A percentile compares a stretch with the other conserved stretches of the same genome.
These are phyloP conservation scores for Zaprionus ghesquierei DNA, from an alignment of 1,140 invertebrate species.

Conservation along the genomic window DNA sequence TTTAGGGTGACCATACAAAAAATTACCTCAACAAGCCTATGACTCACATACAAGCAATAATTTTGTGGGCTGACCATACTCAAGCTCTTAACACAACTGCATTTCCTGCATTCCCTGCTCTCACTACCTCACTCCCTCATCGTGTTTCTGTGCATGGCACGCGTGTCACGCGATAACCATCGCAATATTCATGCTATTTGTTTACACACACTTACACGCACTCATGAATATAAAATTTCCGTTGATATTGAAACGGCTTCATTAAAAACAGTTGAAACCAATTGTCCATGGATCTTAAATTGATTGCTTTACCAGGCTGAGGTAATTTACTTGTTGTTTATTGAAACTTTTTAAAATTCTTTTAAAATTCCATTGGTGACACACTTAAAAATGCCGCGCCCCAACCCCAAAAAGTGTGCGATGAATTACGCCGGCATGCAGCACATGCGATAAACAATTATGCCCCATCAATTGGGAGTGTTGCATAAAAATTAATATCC, in stretches of 20 bases:
- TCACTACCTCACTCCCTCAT: not conserved
- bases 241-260: not conserved
- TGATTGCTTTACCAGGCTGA: slow-evolving; percentile 4
- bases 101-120: too few species aligned
- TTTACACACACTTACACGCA: not conserved
- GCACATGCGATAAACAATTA: slow-evolving; percentile 56
- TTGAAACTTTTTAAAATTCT: slow-evolving; percentile 18
- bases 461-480: slow-evolving; percentile 64
- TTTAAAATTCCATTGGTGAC: slow-evolving; percentile 15
- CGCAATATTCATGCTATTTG: not conserved
- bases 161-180: not conserved
- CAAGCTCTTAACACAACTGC: too few species aligned
- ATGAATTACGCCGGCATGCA: not conserved
- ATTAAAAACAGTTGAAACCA: not conserved
- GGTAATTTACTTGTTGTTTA: slow-evolving; percentile 15
- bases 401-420: not conserved
- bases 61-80: not conserved
- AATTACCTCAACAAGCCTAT: too few species aligned
- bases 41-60: too few species aligned
- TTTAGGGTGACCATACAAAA: too few species aligned
- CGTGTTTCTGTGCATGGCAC: not conserved
- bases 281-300: not conserved
- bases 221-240: not conserved
- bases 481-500: slow-evolving; percentile 72
- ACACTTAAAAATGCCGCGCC: not conserved